Percentiles rank a stretch among this genome's conserved stretches.
Conservation (phyloP, 2,888 invertebrate species). For the Leptinotarsa peninsularis region DNA sequence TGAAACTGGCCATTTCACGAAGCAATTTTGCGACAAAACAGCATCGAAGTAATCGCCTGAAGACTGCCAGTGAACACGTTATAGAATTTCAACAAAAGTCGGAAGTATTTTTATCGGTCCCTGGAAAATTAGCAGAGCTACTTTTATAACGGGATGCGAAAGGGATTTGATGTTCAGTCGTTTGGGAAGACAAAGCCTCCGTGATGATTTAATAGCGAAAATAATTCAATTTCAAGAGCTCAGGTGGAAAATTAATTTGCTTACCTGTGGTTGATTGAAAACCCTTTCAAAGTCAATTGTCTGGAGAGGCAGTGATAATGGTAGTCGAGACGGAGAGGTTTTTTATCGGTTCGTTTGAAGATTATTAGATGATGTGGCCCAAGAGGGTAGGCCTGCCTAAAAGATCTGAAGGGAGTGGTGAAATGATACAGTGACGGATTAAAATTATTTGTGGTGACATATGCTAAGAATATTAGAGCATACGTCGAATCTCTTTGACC, state of each 20-base stretch:
- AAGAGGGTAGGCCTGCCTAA: not conserved
- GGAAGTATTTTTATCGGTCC: not conserved
- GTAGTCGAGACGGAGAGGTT: not conserved
- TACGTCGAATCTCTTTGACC: too few species aligned
- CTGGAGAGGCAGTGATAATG: not conserved
- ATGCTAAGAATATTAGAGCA: too few species aligned
- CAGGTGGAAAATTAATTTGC: not conserved
- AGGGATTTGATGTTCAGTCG: slow-evolving; percentile 3
- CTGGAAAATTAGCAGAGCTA: not conserved
- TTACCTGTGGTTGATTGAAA: slow-evolving; percentile 3
- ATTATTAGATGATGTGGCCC: not conserved
- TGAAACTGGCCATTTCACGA: not conserved
- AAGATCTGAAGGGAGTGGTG: too few species aligned
- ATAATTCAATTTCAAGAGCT: not conserved
- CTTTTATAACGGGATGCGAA: slow-evolving; percentile 11
- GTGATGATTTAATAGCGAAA: not conserved
- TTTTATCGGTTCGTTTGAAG: not conserved
- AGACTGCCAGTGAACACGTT: slow-evolving; percentile 16
- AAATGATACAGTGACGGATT: too few species aligned
- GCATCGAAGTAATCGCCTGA: slow-evolving; percentile 15
- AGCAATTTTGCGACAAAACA: slow-evolving; percentile 23
- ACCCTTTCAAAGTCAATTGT: not conserved
- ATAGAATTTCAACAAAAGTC: slow-evolving; percentile 7
- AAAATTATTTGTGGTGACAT: too few species aligned
- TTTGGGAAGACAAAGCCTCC: not conserved